These are phyloP conservation scores for Gymnothorax reevesii DNA, from an alignment of 2,797 vertebrate species.

Conservation along the genomic window DNA sequence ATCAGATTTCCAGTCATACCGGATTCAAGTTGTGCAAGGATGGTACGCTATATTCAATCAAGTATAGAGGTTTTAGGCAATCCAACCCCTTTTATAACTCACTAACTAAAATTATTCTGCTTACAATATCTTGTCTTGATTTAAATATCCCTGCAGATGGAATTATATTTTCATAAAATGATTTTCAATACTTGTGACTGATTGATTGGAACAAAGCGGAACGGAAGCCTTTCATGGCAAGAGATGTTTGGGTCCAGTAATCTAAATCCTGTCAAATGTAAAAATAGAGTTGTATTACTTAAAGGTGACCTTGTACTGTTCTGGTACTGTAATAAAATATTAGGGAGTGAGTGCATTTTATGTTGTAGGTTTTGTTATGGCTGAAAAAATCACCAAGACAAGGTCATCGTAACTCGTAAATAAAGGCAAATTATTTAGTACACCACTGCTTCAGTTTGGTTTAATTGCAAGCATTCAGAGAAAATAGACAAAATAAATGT, in stretches of 20 bases:
- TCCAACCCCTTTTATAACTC: neutral
- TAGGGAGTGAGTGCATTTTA: neutral
- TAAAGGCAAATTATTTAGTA: neutral
- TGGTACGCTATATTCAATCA: neutral
- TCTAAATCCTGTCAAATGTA: neutral
- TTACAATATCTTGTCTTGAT: neutral
- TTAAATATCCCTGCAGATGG: neutral
- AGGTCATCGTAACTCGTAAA: neutral
- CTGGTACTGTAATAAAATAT: neutral
- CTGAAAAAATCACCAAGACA: neutral
- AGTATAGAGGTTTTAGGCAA: neutral
- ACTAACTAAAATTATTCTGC: neutral
- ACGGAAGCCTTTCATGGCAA: neutral
- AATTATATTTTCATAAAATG: neutral
- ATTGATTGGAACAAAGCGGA: neutral
- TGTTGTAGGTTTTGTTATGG: neutral
- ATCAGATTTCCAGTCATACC: neutral
- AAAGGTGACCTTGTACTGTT: neutral
- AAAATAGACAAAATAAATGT: too few relatives aligned
- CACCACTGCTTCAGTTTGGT: neutral
- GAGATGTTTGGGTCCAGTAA: neutral
- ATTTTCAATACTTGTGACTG: neutral
- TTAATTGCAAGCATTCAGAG: too few relatives aligned
- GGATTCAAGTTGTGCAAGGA: neutral
- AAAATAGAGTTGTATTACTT: neutral